phyloP scores from a whole-genome alignment of 1,140 invertebrate species.

The Pinna nobilis region DNA sequence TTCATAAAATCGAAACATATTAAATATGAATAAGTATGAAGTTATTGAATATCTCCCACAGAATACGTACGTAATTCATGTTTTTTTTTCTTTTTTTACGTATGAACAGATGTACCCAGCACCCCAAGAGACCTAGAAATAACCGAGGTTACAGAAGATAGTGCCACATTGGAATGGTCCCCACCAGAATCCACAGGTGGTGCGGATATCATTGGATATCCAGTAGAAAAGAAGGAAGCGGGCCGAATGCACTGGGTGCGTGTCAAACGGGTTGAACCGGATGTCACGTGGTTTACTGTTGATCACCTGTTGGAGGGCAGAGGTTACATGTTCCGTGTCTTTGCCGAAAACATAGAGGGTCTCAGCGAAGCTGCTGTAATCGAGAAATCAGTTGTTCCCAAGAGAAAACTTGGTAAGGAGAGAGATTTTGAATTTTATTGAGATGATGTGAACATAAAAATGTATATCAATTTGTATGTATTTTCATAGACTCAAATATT shows the following conservation, averaged over 20 bases:
- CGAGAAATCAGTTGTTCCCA: slow-evolving; percentile 75
- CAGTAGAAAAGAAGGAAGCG: slow-evolving; percentile 86
- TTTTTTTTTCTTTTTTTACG: too few species aligned
- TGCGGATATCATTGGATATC: slow-evolving; percentile 92
- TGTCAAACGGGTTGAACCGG: slow-evolving; percentile 55
- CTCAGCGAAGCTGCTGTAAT: slow-evolving; percentile 72
- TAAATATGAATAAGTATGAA: too few species aligned
- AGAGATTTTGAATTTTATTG: too few species aligned
- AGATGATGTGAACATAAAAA: too few species aligned
- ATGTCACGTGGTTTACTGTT: slow-evolving; percentile 61
- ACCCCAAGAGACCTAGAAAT: slow-evolving; percentile 59
- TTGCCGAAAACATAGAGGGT: slow-evolving; percentile 95
- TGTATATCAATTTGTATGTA: too few species aligned
- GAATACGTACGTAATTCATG: too few species aligned
- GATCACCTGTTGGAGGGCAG: slow-evolving; percentile 89
- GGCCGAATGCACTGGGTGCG: slow-evolving; percentile 81
- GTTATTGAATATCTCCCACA: too few species aligned
- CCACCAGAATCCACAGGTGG: slow-evolving; percentile 98
- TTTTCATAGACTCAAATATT: too few species aligned
- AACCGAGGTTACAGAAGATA: slow-evolving; percentile 65
- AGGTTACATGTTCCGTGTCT: slow-evolving; percentile 95
- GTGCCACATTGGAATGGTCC: slow-evolving; percentile 82
- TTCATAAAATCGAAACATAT: too few species aligned
- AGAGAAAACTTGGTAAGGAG: slow-evolving; percentile 62
- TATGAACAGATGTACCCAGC: slow-evolving; percentile 62